These are phyloP conservation scores for Phaethon lepturus DNA, from an alignment of 2,113 vertebrate genomes.

Conservation along the genomic window DNA sequence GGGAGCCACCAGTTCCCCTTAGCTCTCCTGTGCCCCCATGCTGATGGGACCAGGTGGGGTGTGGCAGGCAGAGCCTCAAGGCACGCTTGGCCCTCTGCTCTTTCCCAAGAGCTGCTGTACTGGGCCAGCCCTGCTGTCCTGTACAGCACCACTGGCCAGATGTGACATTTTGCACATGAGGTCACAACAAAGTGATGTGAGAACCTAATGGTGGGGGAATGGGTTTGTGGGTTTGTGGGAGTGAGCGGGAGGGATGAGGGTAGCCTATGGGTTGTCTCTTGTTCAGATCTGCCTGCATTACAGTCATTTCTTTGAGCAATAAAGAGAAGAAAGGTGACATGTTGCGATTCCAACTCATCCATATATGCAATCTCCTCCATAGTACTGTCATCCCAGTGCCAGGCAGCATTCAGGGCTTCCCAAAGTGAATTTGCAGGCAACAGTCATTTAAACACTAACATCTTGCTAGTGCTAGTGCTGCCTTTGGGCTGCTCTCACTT, in stretches of 20 bases:
- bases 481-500: not conserved
- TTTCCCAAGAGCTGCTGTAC: not conserved
- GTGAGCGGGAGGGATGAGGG: not conserved
- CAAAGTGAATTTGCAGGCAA: not conserved
- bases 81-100: not conserved
- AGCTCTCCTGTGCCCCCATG: rapidly evolving
- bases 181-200: not conserved
- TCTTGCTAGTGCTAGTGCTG: not conserved
- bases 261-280: not conserved
- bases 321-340: not conserved
- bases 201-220: not conserved
- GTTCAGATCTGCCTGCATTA: not conserved
- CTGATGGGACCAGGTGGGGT: not conserved
- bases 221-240: not conserved
- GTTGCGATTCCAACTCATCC: not conserved
- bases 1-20: not conserved
- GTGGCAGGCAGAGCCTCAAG: not conserved
- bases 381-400: not conserved
- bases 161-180: not conserved
- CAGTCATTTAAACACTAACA: not conserved
- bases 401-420: not conserved
- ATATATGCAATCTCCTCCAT: not conserved
- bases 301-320: not conserved
- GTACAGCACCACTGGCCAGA: not conserved
- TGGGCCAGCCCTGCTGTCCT: not conserved